Evolutionary conservation across 2,888 invertebrate genomes (phyloP).

Genomic region (Pheosia gnoma): DNA sequence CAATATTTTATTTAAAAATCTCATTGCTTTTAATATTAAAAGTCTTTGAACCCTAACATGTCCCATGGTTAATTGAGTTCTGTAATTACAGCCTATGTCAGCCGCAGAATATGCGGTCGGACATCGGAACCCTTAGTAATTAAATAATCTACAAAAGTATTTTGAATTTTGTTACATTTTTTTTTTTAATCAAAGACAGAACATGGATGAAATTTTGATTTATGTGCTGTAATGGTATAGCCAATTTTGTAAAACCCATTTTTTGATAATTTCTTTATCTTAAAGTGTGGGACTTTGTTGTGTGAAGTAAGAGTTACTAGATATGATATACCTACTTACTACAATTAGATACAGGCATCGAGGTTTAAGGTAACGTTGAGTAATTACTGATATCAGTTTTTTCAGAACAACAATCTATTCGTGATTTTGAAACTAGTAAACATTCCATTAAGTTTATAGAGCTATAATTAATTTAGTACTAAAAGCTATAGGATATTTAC

Average conservation of each 20-base stretch:
- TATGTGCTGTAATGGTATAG: neutral
- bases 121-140: constrained; percentile 3
- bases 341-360: too few species aligned
- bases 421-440: neutral
- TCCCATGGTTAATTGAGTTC: neutral
- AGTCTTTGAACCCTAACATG: neutral
- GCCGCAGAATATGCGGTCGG: neutral
- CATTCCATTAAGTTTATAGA: too few species aligned
- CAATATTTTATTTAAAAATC: neutral
- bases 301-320: too few species aligned
- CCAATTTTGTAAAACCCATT: too few species aligned
- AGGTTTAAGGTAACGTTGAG: too few species aligned
- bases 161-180: neutral
- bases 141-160: constrained; percentile 3
- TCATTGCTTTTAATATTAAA: neutral
- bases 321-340: too few species aligned
- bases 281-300: too few species aligned
- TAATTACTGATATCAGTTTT: too few species aligned
- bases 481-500: too few species aligned
- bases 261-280: too few species aligned
- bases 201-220: neutral
- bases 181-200: neutral
- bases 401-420: too few species aligned
- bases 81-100: neutral
- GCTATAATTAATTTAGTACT: too few species aligned